Conservation (phyloP, 2,888 invertebrate species). For the Perizoma affinitatum region DNA sequence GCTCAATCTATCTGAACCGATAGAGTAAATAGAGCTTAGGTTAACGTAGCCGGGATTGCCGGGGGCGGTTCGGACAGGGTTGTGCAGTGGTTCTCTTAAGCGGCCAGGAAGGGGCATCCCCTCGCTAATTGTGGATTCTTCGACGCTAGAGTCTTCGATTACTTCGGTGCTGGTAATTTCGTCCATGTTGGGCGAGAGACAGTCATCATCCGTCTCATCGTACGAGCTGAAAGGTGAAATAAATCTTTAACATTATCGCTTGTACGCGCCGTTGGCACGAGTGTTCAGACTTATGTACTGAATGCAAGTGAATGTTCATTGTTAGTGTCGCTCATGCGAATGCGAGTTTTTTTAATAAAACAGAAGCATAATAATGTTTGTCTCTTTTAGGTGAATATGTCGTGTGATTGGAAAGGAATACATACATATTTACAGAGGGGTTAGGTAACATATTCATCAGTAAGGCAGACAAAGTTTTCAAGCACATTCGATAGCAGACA, state of each 20-base stretch:
- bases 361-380: constrained; percentile 64
- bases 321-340: constrained; percentile 74
- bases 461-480: constrained; percentile 78
- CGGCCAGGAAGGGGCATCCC: constrained; percentile 43
- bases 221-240: constrained; percentile 83
- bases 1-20: constrained; percentile 67
- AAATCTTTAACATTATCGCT: constrained; percentile 1
- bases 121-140: constrained; percentile 74
- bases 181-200: constrained; percentile 87
- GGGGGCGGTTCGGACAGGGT: constrained; percentile 42
- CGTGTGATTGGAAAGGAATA: constrained; percentile 44
- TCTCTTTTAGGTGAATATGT: constrained; percentile 38
- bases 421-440: constrained; percentile 63
- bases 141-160: constrained; percentile 76
- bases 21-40: constrained; percentile 76
- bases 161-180: constrained; percentile 81
- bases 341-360: constrained; percentile 66
- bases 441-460: constrained; percentile 71
- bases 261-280: constrained; percentile 5
- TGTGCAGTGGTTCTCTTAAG: constrained; percentile 19
- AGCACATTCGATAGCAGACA: constrained; percentile 64
- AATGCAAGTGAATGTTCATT: constrained; percentile 72
- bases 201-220: constrained; percentile 88
- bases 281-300: constrained; percentile 66
- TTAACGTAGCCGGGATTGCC: constrained; percentile 65